Evolutionary conservation across 2,113 vertebrate genomes (phyloP), one percentile per base, ranked within the genome.

Genomic region (Clarias batrachus): DNA sequence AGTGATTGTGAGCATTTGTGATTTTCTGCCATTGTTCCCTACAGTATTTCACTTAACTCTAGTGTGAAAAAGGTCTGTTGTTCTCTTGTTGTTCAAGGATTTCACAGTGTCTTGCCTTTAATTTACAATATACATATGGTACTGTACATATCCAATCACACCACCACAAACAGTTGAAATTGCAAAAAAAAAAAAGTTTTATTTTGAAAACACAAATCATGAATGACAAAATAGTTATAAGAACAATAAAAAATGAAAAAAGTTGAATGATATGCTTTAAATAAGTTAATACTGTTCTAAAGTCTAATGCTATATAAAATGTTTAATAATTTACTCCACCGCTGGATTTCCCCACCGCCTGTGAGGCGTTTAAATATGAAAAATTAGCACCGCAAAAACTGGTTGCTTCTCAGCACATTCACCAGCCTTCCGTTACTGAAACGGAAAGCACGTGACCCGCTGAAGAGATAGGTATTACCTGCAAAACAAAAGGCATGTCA

Each of bases 381-480:
- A 33, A 3, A 13, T 84, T 93, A 94, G 87, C 94, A 99, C n/a
- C 91, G 94, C 87, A 99, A 91, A 94, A 97, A 97, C 88, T 91
- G 91, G 84, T 87, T 96, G 91, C 93, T 96, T 85, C 88, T 94
- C 83, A 90, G 91, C 60, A 88, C 10, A 5, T 82, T 81, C 25
- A 86, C 88, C 89, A 96, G 85, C 71, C 17, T 92, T 2, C 85
- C 88, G n/a, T 94, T 87, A 88, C 90, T 65, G 88, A 95, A 98
- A 89, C 95, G 92, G 77, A 91, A 94, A 86, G 96, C 93, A 23
- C 23, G 81, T 65, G 91, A 84, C 89, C 95, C 95, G 3, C 63
- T 95, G 92, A 96, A 96, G 90, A 99, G 93, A 89, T 97, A 96
- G 37, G 95, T 91, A 52, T 93, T 94, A 12, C 94, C 98, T 99